Base-by-base conservation (phyloP, 2,888 invertebrate genomes). In the Phasia obesa region DNA sequence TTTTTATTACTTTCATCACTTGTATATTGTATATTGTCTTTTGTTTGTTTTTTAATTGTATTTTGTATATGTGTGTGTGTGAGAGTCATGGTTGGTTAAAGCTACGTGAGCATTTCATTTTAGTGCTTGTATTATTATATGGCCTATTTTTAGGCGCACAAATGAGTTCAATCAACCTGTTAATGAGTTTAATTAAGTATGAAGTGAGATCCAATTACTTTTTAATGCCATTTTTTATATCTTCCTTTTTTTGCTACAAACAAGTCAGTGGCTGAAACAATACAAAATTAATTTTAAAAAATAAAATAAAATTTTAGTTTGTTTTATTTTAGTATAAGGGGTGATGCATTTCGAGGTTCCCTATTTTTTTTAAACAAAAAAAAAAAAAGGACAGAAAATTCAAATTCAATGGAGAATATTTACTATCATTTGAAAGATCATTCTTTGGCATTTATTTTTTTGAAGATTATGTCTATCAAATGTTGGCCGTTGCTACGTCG, bases 101-200 rank as follows among this genome's bases (percentile, higher is more conserved):
- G 35, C 35, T 35, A 15, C 19, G 64, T 17, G 17, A 35, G 13
- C 15, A 15, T 23, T 42, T 17, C 7, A 4, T 35, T 55, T 69
- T 49, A 73, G 69, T 23, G 44, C 31, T 51, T 49, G n/a, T n/a
- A 25, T 44, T n/a, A 25, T 44, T 25, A n/a, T 55, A 5, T 69
- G 62, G 82, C 73, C 78, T 82, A 74, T 74, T 57, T 78, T 78
- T 64, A 78, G 82, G 74, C 69, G 35, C n/a, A 51, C 4, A 60
- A 71, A 76, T 76, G 60, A 67, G 67, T 69, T 82, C 82, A 82
- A 78, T 82, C 78, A 74, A 78, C 73, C 64, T 73, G 57, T 44
- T 77, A 82, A 82, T 78, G 64, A 64, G 62, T 64, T 74, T 70
- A 82, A 82, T 77, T 78, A 64, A 69, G 73, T 74, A 70, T 75